Conservation (phyloP, 2,113 vertebrate genomes). For the Phasianus colchicus region DNA sequence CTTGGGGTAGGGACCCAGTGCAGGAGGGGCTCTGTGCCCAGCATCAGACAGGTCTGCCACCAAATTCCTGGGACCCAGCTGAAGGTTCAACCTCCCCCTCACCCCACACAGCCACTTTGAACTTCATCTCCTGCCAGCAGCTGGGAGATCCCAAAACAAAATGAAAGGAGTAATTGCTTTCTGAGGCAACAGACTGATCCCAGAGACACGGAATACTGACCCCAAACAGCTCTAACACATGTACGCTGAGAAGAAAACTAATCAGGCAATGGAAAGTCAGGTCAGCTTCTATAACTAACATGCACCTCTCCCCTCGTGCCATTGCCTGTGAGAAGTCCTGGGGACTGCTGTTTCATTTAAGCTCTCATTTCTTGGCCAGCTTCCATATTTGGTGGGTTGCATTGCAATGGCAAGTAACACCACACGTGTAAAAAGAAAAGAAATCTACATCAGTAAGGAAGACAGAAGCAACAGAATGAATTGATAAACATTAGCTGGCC, state of each 20-base stretch:
- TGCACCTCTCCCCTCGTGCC: not conserved
- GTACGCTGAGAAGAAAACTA: not conserved
- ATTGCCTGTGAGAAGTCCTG: not conserved
- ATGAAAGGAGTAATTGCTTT: slow-evolving; percentile 45
- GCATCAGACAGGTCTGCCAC: not conserved
- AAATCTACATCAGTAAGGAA: not conserved
- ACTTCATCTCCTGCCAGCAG: not conserved
- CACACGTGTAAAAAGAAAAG: not conserved
- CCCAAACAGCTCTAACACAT: not conserved
- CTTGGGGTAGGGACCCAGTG: not conserved
- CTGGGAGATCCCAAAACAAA: not conserved
- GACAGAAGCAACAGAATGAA: not conserved
- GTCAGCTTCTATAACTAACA: not conserved
- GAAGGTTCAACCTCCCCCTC: not conserved
- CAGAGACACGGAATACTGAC: not conserved
- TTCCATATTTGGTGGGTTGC: not conserved
- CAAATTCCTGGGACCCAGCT: not conserved
- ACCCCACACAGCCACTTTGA: accelerated
- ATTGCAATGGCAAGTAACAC: not conserved
- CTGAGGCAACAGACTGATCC: not conserved
- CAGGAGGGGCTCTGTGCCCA: not conserved
- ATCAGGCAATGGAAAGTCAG: slow-evolving; percentile 11
- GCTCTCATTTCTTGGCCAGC: not conserved
- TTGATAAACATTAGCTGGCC: not conserved
- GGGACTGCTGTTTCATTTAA: slow-evolving; percentile 6